Evolutionary conservation across 2,797 vertebrate species (phyloP).

Genomic region (Rhodeus uyekii): DNA sequence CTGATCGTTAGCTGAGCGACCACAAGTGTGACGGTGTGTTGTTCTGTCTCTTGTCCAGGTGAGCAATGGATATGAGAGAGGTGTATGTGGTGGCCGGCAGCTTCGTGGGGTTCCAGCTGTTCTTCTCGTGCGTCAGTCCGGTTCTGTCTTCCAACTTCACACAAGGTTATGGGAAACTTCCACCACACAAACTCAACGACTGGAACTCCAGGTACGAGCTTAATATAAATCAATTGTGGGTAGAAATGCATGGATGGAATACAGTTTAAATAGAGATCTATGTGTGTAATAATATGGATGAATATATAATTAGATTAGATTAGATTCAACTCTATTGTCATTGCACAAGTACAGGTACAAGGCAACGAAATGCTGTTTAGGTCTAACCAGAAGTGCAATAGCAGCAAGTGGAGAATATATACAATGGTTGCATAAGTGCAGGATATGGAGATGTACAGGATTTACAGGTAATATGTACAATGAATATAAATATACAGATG

Average conservation of each 20-base stretch:
- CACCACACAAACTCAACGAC: constrained; percentile 75
- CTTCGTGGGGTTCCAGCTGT: constrained; percentile 82
- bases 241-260: not conserved
- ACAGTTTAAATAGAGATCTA: not conserved
- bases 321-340: no score
- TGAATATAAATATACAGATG: no score
- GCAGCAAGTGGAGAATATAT: no score
- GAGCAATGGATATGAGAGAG: constrained; percentile 82
- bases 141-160: constrained; percentile 72
- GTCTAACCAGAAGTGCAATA: no score
- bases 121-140: constrained; percentile 80
- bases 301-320: no score
- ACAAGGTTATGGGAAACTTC: constrained; percentile 68
- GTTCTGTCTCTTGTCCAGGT: constrained; percentile 63
- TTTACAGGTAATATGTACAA: no score
- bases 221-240: not conserved
- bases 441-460: no score
- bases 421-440: no score
- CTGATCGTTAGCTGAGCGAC: not conserved
- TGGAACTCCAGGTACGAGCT: constrained; percentile 84
- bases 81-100: constrained; percentile 80
- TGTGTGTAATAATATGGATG: not conserved
- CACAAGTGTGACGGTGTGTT: constrained; percentile 56
- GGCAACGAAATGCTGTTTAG: no score
- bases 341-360: no score